A percentile compares a stretch with the other conserved stretches of the same genome.
These are phyloP conservation scores for Nephrotoma appendiculata DNA, from an alignment of 2,888 invertebrate species.

Conservation along the genomic window DNA sequence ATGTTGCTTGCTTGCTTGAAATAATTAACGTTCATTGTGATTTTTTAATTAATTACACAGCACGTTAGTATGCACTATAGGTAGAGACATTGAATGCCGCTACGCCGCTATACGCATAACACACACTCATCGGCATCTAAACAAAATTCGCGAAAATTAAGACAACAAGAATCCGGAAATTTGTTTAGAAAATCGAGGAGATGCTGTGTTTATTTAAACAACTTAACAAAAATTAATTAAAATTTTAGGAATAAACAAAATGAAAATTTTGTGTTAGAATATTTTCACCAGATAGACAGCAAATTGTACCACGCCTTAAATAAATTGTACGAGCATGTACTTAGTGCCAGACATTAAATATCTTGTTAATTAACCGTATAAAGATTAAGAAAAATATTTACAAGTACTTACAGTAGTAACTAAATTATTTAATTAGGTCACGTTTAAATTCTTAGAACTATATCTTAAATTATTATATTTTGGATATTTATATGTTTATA, in stretches of 20 bases:
- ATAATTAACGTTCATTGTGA: not conserved
- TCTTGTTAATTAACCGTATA: not conserved
- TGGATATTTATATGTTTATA: not conserved
- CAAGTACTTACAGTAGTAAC: not conserved
- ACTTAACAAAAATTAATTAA: not conserved
- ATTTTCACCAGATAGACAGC: not conserved
- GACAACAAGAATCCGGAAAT: not conserved
- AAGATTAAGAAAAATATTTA: not conserved
- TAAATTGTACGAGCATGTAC: not conserved
- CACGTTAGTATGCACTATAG: not conserved
- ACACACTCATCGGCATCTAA: too few species aligned
- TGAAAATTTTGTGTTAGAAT: not conserved
- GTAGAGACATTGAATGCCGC: not conserved
- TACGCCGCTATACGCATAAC: too few species aligned
- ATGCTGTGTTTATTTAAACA: not conserved
- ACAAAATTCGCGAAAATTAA: not conserved
- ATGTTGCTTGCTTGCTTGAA: not conserved
- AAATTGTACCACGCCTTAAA: not conserved
- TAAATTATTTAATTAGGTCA: not conserved
- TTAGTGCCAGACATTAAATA: not conserved
- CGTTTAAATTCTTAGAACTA: not conserved
- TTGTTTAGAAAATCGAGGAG: not conserved
- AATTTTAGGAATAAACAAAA: not conserved
- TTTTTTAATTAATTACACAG: not conserved
- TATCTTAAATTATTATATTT: not conserved